Conservation (phyloP, 2,113 vertebrate species). For the Lates calcarifer region DNA sequence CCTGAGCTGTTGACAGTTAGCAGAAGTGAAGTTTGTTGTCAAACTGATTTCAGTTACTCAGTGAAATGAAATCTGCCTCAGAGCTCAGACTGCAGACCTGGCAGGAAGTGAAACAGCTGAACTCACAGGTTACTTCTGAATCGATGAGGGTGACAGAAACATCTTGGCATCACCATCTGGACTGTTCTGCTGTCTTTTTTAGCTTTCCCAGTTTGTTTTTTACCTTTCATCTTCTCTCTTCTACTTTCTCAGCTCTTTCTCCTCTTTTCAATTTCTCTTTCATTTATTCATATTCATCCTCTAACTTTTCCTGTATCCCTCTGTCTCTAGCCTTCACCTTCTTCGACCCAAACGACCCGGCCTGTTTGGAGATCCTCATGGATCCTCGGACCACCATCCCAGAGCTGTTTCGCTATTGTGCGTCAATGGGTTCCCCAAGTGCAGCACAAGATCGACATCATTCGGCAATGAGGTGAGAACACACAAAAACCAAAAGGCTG, state of each 20-base stretch:
- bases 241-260: background rate
- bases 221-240: too few species aligned
- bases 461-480: constrained; percentile 91
- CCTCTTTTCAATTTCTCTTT: too few species aligned
- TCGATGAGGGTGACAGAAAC: constrained; percentile 12
- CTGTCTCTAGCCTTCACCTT: constrained; percentile 89
- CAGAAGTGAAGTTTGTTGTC: background rate
- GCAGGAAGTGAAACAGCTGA: constrained; percentile 34
- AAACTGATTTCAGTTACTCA: background rate
- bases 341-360: constrained; percentile 94
- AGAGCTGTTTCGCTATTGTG: constrained; percentile 93
- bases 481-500: background rate
- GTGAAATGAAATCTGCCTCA: constrained; percentile 25
- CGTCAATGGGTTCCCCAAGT: constrained; percentile 96
- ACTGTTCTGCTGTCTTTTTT: background rate
- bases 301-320: background rate
- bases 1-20: background rate
- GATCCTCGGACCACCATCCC: constrained; percentile 90
- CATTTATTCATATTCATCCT: too few species aligned
- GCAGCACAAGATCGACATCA: constrained; percentile 94
- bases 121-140: constrained; percentile 24
- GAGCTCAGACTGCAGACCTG: constrained; percentile 41
- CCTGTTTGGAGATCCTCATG: constrained; percentile 91
- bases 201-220: background rate
- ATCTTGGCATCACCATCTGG: background rate